phyloP scores from a whole-genome alignment of 2,888 invertebrate genomes.

The Peribatodes rhomboidaria region DNA sequence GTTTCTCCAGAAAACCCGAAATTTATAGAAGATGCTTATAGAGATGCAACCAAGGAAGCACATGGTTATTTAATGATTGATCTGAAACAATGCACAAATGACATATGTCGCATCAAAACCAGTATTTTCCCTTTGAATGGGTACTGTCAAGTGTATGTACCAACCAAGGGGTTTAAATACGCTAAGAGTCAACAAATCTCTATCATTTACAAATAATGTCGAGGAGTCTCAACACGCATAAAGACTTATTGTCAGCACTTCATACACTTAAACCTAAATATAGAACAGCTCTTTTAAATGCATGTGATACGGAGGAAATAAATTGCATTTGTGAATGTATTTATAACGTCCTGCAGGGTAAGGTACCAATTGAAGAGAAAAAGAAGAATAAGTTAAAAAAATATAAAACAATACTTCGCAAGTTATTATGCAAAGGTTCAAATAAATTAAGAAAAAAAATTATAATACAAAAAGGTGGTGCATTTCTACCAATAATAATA shows the following conservation, averaged over 20 bases:
- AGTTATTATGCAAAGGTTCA: conserved; percentile 23
- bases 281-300: conserved; percentile 44
- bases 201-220: no score
- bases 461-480: conserved; percentile 47
- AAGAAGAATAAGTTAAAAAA: conserved; percentile 14
- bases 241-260: conserved; percentile 10
- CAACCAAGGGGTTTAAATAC: conserved; percentile 44
- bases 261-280: conserved; percentile 31
- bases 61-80: conserved; percentile 53
- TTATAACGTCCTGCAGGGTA: no score
- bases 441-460: conserved; percentile 41
- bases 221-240: conserved; percentile 30
- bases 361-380: conserved; percentile 22
- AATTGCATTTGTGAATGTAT: conserved; percentile 50
- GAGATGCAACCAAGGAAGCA: conserved; percentile 48
- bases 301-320: conserved; percentile 46
- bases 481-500: no score
- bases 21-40: conserved; percentile 52
- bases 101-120: no score
- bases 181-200: conserved; percentile 35
- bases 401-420: conserved; percentile 19
- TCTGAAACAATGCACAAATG: conserved; percentile 47
- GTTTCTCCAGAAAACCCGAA: no score
- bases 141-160: no score
- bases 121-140: no score